Conservation (phyloP, 2,888 invertebrate genomes). For the Allygus modestus region DNA sequence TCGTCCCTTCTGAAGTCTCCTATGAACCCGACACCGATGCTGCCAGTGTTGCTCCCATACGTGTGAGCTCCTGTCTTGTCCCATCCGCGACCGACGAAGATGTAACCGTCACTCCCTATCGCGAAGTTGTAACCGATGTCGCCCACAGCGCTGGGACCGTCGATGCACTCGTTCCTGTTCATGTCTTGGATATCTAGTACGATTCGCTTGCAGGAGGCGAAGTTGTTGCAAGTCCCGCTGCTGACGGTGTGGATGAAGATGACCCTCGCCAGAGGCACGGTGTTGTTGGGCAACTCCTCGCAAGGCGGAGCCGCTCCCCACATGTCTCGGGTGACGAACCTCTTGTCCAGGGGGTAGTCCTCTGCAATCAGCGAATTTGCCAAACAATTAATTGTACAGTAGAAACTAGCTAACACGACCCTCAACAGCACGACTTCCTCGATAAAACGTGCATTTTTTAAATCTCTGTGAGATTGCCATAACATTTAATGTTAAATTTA, state of each 20-base stretch:
- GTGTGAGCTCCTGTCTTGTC: slow-evolving; percentile 84
- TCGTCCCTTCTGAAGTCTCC: slow-evolving; percentile 63
- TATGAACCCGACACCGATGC: slow-evolving; percentile 63
- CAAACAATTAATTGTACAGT: too few relatives aligned
- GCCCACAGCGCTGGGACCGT: not conserved
- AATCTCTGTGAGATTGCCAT: too few relatives aligned
- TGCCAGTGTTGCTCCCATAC: slow-evolving; percentile 56
- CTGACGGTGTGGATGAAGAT: slow-evolving; percentile 45
- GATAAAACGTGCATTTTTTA: too few relatives aligned
- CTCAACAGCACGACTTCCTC: too few relatives aligned
- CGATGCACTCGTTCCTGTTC: not conserved
- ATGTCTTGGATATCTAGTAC: not conserved
- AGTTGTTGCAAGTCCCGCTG: slow-evolving; percentile 26
- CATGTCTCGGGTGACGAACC: slow-evolving; percentile 16
- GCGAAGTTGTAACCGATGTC: slow-evolving; percentile 68
- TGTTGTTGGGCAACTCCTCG: not conserved
- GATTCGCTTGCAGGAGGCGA: not conserved
- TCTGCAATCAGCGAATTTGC: slow-evolving; percentile 39
- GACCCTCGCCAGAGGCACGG: slow-evolving; percentile 12
- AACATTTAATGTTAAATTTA: too few relatives aligned
- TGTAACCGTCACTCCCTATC: slow-evolving; percentile 67
- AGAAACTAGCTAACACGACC: too few relatives aligned
- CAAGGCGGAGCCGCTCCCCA: slow-evolving; percentile 29
- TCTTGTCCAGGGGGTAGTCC: slow-evolving; percentile 29
- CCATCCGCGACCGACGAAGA: slow-evolving; percentile 75